These are phyloP conservation scores for Sinentomon sp. DNA, from an alignment of 2,888 invertebrate species.

Conservation along the genomic window DNA sequence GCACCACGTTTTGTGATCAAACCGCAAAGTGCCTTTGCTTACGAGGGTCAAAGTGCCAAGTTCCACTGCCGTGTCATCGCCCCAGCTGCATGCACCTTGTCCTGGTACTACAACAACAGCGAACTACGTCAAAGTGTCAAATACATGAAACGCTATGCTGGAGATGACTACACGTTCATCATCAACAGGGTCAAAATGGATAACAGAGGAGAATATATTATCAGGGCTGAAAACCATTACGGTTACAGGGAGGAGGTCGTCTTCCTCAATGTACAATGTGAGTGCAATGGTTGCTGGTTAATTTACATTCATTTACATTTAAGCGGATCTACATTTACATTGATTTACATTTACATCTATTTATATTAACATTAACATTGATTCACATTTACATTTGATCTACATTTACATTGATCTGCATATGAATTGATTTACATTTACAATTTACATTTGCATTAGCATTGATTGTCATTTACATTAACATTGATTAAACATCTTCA, in stretches of 20 bases:
- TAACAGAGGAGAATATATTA: constrained; percentile 90
- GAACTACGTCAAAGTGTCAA: constrained; percentile 91
- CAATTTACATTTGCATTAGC: too few relatives aligned
- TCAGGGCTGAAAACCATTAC: constrained; percentile 86
- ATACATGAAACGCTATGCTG: constrained; percentile 92
- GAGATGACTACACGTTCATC: constrained; percentile 87
- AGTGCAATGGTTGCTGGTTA: constrained; percentile 21
- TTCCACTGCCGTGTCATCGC: constrained; percentile 93
- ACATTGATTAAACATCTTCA: too few relatives aligned
- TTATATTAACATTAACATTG: too few relatives aligned
- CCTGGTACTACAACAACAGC: constrained; percentile 80
- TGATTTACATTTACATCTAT: too few relatives aligned
- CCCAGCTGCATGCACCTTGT: constrained; percentile 71
- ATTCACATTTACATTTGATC: too few relatives aligned
- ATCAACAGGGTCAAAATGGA: constrained; percentile 85
- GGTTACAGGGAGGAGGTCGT: constrained; percentile 86
- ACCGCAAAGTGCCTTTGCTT: constrained; percentile 81
- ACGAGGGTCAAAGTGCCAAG: constrained; percentile 89
- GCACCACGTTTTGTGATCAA: constrained; percentile 93
- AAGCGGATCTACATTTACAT: too few relatives aligned
- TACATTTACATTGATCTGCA: too few relatives aligned
- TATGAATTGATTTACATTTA: too few relatives aligned
- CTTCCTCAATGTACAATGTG: constrained; percentile 83
- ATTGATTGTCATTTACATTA: too few relatives aligned
- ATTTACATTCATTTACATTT: too few relatives aligned